Base-by-base conservation (phyloP, 2,888 invertebrate genomes). In the Aelia acuminata region DNA sequence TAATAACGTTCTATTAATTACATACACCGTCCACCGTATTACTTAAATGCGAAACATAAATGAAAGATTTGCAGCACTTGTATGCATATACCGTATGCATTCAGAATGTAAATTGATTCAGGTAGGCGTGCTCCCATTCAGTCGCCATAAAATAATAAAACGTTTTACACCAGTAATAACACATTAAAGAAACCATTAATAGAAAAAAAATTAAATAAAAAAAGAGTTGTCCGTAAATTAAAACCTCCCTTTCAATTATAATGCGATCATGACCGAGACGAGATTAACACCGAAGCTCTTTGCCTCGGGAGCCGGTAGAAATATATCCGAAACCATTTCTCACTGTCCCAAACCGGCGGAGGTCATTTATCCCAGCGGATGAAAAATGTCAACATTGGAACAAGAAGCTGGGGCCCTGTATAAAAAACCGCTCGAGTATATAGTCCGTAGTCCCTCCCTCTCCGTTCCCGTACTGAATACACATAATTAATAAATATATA, bases 321-420 rank as follows among this genome's bases (percentile, higher is more conserved):
- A 80, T 80, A 80, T 80, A 80, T 80, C 22, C 39, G 1, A 22
- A 80, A 80, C 80, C 22, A 80, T 80, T 43, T 47, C 43, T 80
- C 43, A 80, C 80, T 80, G 80, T 80, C 80, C 80, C 80, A 22
- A 80, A 80, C n/a, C 43, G 80, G 80, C 80, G 43, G 31, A 7
- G 11, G 22, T 43, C 80, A 80, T 80, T 80, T 80, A 43, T 80
- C 22, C 43, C 20, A 8, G n/a, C 43, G 43, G 43, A 80, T 80
- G 80, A 80, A 80, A 80, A 80, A 80, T 80, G 80, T 80, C 80
- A 80, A 80, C 80, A 80, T 80, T 13, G 43, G 43, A 43, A 80
- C 80, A 47, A 80, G 80, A 39, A n/a, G 80, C 31, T 11, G 13
- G 53, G 26, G 49, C 15, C 70, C 15, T 13, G 80, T 80, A n/a